phyloP scores from a whole-genome alignment of 2,888 invertebrate genomes.

The Branchipolynoe longqiensis region DNA sequence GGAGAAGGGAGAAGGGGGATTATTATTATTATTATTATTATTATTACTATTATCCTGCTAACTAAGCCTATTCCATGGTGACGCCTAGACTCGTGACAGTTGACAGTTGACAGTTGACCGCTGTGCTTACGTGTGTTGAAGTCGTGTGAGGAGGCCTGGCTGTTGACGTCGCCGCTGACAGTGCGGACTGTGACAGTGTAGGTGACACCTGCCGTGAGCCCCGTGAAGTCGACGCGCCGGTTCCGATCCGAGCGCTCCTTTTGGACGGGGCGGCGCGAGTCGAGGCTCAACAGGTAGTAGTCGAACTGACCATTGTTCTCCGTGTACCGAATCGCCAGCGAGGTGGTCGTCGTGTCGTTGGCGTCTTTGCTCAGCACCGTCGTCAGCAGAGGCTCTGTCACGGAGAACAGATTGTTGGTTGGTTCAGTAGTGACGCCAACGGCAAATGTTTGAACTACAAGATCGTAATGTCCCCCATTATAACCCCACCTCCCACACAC shows the following conservation, averaged over 20 bases:
- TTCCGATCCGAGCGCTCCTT: not conserved
- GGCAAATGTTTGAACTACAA: no score
- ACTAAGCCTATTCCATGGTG: no score
- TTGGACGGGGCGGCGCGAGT: not conserved
- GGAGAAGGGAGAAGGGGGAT: no score
- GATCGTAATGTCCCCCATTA: no score
- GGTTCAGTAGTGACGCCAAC: no score
- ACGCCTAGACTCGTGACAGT: no score
- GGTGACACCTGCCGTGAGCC: not conserved
- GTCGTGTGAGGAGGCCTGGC: not conserved
- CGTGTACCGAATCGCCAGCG: slow-evolving; percentile 11
- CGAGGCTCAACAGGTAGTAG: slow-evolving; percentile 39
- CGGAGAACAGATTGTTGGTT: no score
- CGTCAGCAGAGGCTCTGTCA: slow-evolving; percentile 34
- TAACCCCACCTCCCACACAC: no score
- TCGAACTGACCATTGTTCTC: slow-evolving; percentile 52
- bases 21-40: no score
- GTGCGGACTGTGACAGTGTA: slow-evolving; percentile 38
- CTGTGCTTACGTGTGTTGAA: slow-evolving; percentile 38
- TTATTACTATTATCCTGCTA: no score
- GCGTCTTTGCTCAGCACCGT: slow-evolving; percentile 12
- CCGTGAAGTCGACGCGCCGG: not conserved
- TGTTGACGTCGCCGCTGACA: slow-evolving; percentile 45
- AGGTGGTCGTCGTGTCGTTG: not conserved
- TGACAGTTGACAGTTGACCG: no score